These are phyloP conservation scores for Cynocephalus volans DNA, from an alignment of 2,113 vertebrate species.

Conservation along the genomic window DNA sequence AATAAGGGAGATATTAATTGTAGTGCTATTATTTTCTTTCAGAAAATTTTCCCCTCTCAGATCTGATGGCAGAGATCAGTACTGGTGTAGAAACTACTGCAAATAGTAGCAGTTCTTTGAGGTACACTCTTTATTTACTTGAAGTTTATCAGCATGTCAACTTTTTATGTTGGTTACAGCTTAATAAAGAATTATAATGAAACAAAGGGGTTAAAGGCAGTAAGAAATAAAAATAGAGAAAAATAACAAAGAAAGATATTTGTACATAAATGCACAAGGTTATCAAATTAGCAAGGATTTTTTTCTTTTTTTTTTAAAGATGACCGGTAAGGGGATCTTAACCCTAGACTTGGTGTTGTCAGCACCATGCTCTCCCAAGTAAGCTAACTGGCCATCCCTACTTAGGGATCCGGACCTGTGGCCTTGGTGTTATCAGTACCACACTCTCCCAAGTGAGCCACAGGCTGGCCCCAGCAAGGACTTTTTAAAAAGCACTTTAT, in stretches of 20 bases:
- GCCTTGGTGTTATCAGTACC: too few species aligned
- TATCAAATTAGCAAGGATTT: constrained; percentile 6
- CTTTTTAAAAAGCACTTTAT: background rate
- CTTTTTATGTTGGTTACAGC: background rate
- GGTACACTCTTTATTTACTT: constrained; percentile 86
- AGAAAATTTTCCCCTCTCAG: constrained; percentile 98
- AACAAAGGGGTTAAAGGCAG: constrained; percentile 22
- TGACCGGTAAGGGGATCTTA: too few species aligned
- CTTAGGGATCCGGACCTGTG: too few species aligned
- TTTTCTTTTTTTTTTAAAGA: background rate
- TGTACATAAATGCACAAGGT: background rate
- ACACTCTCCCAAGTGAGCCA: too few species aligned
- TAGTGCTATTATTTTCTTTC: constrained; percentile 76
- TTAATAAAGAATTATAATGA: constrained; percentile 40
- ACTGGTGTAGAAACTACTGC: constrained; percentile 96
- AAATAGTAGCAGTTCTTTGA: constrained; percentile 95
- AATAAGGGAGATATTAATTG: background rate
- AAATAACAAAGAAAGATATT: background rate
- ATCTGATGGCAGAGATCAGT: constrained; percentile 96
- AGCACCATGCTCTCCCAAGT: too few species aligned
- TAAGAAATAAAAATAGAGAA: background rate
- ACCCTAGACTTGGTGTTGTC: too few species aligned
- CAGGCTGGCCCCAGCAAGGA: background rate
- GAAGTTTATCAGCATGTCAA: background rate
- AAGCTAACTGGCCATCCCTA: too few species aligned